Evolutionary conservation across 2,113 vertebrate genomes (phyloP).

Genomic region (Lophius piscatorius): DNA sequence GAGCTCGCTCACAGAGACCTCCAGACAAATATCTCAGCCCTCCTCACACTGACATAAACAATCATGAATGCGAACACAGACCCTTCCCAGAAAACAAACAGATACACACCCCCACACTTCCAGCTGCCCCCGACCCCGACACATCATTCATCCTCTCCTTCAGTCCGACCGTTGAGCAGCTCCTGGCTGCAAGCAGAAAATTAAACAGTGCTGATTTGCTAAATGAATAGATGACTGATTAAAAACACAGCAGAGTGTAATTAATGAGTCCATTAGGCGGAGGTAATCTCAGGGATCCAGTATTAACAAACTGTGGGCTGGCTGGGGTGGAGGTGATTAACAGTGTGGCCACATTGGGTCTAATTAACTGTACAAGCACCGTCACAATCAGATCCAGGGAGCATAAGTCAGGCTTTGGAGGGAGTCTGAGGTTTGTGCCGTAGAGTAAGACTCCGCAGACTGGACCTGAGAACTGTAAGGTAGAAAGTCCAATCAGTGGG

Average conservation of each 20-base stretch:
- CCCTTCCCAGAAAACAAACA: constrained; percentile 64
- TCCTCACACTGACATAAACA: constrained; percentile 21
- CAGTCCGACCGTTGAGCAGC: constrained; percentile 36
- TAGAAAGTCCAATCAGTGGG: constrained; percentile 16
- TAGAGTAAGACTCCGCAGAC: constrained; percentile 6
- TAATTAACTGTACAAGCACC: constrained; percentile 70
- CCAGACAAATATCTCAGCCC: background rate
- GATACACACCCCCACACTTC: constrained; percentile 27
- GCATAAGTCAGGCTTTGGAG: constrained; percentile 63
- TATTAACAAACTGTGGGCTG: constrained; percentile 71
- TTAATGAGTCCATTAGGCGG: constrained; percentile 76
- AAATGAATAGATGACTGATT: constrained; percentile 66
- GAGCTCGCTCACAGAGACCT: no score
- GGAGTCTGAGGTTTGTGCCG: background rate
- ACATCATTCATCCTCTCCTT: constrained; percentile 52
- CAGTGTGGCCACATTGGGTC: constrained; percentile 46
- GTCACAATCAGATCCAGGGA: constrained; percentile 52
- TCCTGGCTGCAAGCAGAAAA: constrained; percentile 31
- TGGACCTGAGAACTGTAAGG: background rate
- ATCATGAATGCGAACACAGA: no score
- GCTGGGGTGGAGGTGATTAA: constrained; percentile 66
- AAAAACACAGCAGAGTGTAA: constrained; percentile 72
- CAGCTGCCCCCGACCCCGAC: constrained; percentile 29
- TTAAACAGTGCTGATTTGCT: constrained; percentile 27
- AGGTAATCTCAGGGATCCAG: constrained; percentile 71